Percentiles rank a stretch among this genome's conserved stretches.
Evolutionary conservation across 2,888 invertebrate genomes (phyloP).

Genomic region (Idaea biselata): DNA sequence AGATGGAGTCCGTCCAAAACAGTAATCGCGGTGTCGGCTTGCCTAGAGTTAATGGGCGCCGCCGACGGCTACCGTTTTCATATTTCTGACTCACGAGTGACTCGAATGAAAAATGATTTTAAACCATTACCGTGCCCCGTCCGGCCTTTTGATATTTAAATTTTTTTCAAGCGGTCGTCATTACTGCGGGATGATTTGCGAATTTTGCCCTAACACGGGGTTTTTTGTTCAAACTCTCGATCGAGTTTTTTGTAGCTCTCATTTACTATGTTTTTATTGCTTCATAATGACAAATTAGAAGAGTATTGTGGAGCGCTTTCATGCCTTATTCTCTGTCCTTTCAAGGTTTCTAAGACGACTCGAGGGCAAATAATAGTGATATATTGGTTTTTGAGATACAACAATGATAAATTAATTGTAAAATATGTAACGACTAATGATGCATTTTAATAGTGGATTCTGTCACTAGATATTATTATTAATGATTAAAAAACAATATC

Average conservation of each 20-base stretch:
- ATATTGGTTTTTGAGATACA: conserved; percentile 13
- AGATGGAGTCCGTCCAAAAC: conserved; percentile 67
- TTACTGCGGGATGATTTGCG: conserved; percentile 78
- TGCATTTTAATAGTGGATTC: conserved; percentile 2
- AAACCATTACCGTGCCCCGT: conserved; percentile 79
- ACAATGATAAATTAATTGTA: neutral
- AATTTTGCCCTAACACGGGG: conserved; percentile 75
- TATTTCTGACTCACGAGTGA: conserved; percentile 75
- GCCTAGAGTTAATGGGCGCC: conserved; percentile 63
- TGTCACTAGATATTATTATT: neutral
- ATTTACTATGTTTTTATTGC: conserved; percentile 79
- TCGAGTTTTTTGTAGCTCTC: conserved; percentile 76
- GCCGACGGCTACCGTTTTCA: conserved; percentile 75
- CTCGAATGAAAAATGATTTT: conserved; percentile 80
- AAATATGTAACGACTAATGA: neutral
- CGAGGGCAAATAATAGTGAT: conserved; percentile 53
- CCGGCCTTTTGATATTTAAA: conserved; percentile 81
- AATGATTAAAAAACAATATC: neutral
- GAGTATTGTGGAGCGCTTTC: conserved; percentile 75
- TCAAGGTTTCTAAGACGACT: conserved; percentile 53
- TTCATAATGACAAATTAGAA: conserved; percentile 79
- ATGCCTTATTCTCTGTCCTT: conserved; percentile 64
- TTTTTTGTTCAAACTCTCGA: conserved; percentile 67
- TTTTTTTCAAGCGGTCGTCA: conserved; percentile 80
- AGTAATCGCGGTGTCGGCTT: conserved; percentile 61